phyloP scores from a whole-genome alignment of 1,140 invertebrate species.

The Brachionus rubens region DNA sequence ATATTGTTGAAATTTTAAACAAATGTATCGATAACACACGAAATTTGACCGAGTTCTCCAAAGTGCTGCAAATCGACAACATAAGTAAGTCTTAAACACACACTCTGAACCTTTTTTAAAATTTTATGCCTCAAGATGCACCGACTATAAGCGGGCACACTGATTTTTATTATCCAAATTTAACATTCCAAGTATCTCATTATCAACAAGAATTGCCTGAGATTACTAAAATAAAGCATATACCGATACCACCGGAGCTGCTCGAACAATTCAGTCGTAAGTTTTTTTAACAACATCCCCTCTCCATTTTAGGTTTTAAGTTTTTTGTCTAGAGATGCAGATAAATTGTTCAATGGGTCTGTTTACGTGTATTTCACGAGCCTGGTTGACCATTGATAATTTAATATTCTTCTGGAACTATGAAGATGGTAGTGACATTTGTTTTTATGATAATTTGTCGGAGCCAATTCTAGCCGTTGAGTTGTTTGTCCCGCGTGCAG shows the following conservation, averaged over 20 bases:
- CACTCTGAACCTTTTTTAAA: background rate
- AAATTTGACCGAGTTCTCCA: conserved; percentile 41
- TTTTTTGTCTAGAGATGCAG: conserved; percentile 63
- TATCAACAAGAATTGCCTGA: conserved; percentile 65
- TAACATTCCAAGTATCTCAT: conserved; percentile 65
- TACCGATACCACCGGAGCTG: conserved; percentile 83
- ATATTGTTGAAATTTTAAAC: conserved; percentile 40
- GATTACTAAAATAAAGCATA: conserved; percentile 74
- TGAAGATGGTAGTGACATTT: conserved; percentile 67
- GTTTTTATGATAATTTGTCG: conserved; percentile 35
- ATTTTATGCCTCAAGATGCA: conserved; percentile 49
- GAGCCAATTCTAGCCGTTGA: background rate
- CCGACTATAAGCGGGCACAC: conserved; percentile 80
- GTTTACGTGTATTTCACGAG: conserved; percentile 88
- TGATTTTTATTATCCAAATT: conserved; percentile 82
- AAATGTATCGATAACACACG: conserved; percentile 19
- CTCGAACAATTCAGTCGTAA: conserved; percentile 82
- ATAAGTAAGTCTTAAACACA: conserved; percentile 14
- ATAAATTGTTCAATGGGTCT: conserved; percentile 91
- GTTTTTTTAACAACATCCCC: conserved; percentile 68
- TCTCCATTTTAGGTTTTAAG: conserved; percentile 39
- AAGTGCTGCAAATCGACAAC: conserved; percentile 43
- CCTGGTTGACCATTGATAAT: conserved; percentile 94
- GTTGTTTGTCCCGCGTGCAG: conserved; percentile 48
- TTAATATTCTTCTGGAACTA: conserved; percentile 96